Conservation (phyloP, 2,888 invertebrate species). For the Aspidiotus rigidus region DNA sequence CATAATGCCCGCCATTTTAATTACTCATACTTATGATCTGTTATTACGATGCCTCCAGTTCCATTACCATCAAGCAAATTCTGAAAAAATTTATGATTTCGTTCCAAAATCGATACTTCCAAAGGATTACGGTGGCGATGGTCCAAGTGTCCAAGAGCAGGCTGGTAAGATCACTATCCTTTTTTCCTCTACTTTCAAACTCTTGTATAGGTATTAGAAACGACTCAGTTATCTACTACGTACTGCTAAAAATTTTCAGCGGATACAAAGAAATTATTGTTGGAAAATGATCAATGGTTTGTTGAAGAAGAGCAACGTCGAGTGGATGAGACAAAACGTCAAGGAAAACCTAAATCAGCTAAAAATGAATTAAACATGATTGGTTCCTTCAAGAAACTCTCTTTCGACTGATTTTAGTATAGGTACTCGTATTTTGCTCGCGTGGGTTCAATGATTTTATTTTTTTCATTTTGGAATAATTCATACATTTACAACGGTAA, state of each 20-base stretch:
- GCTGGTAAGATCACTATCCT: constrained; percentile 10
- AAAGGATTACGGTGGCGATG: constrained; percentile 31
- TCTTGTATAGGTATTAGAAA: not conserved
- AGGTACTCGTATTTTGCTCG: too few relatives aligned
- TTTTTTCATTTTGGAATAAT: too few relatives aligned
- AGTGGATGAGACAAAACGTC: constrained; percentile 39
- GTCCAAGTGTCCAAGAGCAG: constrained; percentile 33
- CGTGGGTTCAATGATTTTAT: too few relatives aligned
- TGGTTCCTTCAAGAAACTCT: constrained; percentile 40
- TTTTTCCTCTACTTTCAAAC: too few relatives aligned
- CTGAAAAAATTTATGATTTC: constrained; percentile 31
- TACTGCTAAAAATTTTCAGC: constrained; percentile 22
- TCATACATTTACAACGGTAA: too few relatives aligned
- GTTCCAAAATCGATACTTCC: constrained; percentile 35
- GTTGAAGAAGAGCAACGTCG: constrained; percentile 37
- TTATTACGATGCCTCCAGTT: not conserved
- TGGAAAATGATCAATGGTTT: constrained; percentile 38
- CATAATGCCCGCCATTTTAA: too few relatives aligned
- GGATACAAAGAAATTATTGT: constrained; percentile 34
- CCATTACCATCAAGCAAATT: constrained; percentile 25
- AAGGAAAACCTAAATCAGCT: constrained; percentile 35
- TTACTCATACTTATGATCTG: not conserved
- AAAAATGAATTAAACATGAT: constrained; percentile 36
- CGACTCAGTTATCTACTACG: not conserved
- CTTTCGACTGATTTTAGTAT: constrained; percentile 37